These are phyloP conservation scores for Anseranas semipalmata DNA, from an alignment of 2,113 vertebrate genomes.

Conservation along the genomic window DNA sequence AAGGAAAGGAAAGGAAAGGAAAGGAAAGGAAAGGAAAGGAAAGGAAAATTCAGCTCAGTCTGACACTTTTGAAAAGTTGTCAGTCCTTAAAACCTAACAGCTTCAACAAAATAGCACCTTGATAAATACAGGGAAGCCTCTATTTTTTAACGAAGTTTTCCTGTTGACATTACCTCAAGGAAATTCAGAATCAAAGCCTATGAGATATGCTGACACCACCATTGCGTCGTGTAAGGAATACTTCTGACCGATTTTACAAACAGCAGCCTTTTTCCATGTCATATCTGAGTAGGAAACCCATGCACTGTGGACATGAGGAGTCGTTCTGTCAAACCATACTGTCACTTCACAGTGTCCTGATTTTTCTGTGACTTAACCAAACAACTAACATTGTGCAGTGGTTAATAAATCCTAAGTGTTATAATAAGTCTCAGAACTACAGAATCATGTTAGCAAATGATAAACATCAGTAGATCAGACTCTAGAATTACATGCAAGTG, in stretches of 20 bases:
- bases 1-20: neutral
- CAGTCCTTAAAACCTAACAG: neutral
- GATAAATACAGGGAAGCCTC: neutral
- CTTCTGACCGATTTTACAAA: neutral
- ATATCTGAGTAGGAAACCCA: neutral
- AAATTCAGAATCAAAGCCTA: neutral
- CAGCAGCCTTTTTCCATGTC: neutral
- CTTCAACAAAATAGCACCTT: neutral
- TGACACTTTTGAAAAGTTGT: neutral
- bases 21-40: too few species aligned
- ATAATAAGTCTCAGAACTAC: constrained; percentile 31
- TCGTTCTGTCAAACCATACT: neutral
- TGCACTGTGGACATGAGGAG: neutral
- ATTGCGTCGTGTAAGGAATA: neutral
- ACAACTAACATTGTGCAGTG: neutral
- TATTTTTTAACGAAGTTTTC: neutral
- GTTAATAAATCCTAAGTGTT: constrained; percentile 16
- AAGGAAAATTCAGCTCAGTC: neutral
- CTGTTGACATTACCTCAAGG: neutral
- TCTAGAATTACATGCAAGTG: constrained; percentile 60
- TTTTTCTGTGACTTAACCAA: constrained; percentile 11
- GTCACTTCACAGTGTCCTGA: neutral
- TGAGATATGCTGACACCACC: neutral
- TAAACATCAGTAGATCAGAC: constrained; percentile 53
- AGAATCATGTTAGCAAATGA: constrained; percentile 46